phyloP scores from a whole-genome alignment of 1,140 invertebrate genomes.

The Lepidotrigona ventralis region DNA sequence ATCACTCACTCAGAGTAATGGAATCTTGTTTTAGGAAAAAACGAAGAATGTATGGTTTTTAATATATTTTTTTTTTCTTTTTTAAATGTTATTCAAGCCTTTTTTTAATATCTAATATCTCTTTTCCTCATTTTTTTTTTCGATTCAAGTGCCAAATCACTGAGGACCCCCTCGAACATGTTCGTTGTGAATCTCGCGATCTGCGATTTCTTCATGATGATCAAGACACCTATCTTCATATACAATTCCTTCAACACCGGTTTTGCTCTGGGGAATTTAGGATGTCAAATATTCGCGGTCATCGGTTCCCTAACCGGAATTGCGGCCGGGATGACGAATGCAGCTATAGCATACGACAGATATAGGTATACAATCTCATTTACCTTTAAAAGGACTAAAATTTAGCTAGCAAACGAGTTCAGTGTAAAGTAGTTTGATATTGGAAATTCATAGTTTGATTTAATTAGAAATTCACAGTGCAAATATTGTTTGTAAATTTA shows the following conservation, averaged over 20 bases:
- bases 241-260: constrained; percentile 91
- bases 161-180: constrained; percentile 94
- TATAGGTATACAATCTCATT: constrained; percentile 78
- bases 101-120: background rate
- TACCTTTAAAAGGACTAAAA: background rate
- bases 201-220: constrained; percentile 93
- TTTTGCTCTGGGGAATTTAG: constrained; percentile 85
- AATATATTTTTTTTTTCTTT: background rate
- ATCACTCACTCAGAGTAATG: too few relatives aligned
- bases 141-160: constrained; percentile 86
- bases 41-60: background rate
- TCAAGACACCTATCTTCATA: constrained; percentile 92
- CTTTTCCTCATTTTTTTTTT: constrained; percentile 5
- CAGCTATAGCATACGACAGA: constrained; percentile 88
- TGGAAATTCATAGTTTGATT: background rate
- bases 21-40: too few relatives aligned
- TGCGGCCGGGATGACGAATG: constrained; percentile 89
- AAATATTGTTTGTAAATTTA: background rate
- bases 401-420: background rate
- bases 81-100: background rate
- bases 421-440: background rate
- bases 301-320: constrained; percentile 90
- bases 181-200: constrained; percentile 93
- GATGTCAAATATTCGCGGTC: constrained; percentile 89
- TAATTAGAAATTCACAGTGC: too few relatives aligned